Percentiles rank a stretch among this genome's conserved stretches.
These are phyloP conservation scores for Apodemia duryi DNA, from an alignment of 2,888 invertebrate species.

Conservation along the genomic window DNA sequence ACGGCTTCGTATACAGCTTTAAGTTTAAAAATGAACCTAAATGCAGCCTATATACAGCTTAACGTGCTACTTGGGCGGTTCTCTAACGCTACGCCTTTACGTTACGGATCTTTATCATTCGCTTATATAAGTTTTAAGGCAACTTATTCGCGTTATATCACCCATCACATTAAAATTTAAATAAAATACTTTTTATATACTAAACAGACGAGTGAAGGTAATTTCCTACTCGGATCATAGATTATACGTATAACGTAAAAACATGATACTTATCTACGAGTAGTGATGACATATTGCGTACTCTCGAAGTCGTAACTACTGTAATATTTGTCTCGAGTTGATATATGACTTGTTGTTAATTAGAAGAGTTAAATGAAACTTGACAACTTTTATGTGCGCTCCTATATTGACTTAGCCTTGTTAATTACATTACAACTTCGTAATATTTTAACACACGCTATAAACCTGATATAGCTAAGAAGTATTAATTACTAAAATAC, in stretches of 20 bases:
- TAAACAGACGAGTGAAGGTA: too few relatives aligned
- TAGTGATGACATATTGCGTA: constrained; percentile 5
- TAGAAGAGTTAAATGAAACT: constrained; percentile 13
- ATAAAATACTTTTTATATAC: too few relatives aligned
- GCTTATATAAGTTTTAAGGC: too few relatives aligned
- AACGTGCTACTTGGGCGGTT: too few relatives aligned
- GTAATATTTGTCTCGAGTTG: constrained; percentile 13
- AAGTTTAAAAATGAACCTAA: too few relatives aligned
- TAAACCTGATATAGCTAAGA: not conserved
- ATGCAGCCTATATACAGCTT: too few relatives aligned
- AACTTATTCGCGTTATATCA: too few relatives aligned
- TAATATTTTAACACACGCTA: not conserved
- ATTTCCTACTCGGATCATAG: not conserved
- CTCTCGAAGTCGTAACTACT: constrained; percentile 9
- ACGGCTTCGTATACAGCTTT: too few relatives aligned
- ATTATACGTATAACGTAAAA: not conserved
- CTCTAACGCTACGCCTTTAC: too few relatives aligned
- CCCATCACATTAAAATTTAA: too few relatives aligned
- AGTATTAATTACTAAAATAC: not conserved
- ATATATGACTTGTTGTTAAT: constrained; percentile 11
- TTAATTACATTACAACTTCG: constrained; percentile 1
- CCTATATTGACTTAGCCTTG: constrained; percentile 9
- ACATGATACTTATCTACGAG: not conserved
- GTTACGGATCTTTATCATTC: too few relatives aligned
- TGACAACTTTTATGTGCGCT: constrained; percentile 11